These are phyloP conservation scores for Orgyia antiqua DNA, from an alignment of 2,888 invertebrate species.

Conservation along the genomic window DNA sequence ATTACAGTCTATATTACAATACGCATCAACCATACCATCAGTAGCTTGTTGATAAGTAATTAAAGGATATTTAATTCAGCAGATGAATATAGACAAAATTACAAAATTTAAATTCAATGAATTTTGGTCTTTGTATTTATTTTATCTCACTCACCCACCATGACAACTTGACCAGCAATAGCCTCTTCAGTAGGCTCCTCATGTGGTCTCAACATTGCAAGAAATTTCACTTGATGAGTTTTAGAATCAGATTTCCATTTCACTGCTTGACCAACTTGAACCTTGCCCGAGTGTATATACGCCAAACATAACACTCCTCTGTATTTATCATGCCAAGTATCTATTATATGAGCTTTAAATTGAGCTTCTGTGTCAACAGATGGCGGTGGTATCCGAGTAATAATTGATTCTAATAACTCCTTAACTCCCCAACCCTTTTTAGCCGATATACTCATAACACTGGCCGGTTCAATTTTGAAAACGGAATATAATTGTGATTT, in stretches of 20 bases:
- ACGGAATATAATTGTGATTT: conserved; percentile 86
- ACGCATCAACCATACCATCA: too few species aligned
- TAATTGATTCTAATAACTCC: conserved; percentile 86
- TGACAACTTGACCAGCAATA: conserved; percentile 95
- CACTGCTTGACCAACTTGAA: conserved; percentile 86
- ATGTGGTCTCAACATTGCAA: conserved; percentile 88
- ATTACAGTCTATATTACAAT: too few species aligned
- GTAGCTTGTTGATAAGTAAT: too few species aligned
- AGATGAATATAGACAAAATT: too few species aligned
- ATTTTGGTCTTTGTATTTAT: too few species aligned
- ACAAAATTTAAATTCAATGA: too few species aligned
- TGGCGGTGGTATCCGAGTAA: conserved; percentile 88
- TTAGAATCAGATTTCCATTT: conserved; percentile 84
- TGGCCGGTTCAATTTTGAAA: conserved; percentile 87
- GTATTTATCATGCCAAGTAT: conserved; percentile 95
- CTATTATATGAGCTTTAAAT: conserved; percentile 92
- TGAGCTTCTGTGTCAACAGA: conserved; percentile 74
- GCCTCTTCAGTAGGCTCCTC: conserved; percentile 81
- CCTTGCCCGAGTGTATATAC: conserved; percentile 86
- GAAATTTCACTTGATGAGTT: conserved; percentile 85
- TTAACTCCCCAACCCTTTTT: conserved; percentile 92
- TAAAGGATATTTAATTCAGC: too few species aligned
- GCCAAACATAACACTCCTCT: conserved; percentile 88
- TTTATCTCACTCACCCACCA: conserved; percentile 83
- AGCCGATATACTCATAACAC: conserved; percentile 92